Conservation (phyloP, 2,888 invertebrate species). For the Melinaea menophilus region DNA sequence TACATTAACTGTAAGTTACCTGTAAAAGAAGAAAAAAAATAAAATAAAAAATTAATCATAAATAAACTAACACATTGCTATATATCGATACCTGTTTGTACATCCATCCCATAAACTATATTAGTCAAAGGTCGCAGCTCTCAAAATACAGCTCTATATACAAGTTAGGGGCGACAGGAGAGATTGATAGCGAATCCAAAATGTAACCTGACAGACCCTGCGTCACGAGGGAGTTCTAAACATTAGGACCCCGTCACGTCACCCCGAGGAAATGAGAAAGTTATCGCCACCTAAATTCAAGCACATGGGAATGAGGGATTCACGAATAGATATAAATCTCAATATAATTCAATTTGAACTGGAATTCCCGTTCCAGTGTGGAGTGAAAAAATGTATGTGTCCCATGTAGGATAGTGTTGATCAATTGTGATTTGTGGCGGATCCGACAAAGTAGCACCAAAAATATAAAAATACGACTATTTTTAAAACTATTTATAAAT, state of each 20-base stretch:
- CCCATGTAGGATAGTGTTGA: conserved; percentile 21
- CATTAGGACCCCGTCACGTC: conserved; percentile 25
- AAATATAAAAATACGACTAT: neutral
- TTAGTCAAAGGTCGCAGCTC: conserved; percentile 21
- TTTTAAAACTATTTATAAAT: neutral
- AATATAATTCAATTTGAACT: conserved; percentile 67
- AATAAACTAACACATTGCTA: neutral
- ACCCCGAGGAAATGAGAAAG: conserved; percentile 69
- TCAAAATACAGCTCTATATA: conserved; percentile 49
- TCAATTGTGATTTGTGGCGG: conserved; percentile 1
- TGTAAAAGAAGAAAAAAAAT: conserved; percentile 9
- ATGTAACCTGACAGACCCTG: conserved; percentile 17
- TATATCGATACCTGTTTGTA: neutral
- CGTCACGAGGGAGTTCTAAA: conserved; percentile 17
- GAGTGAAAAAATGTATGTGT: conserved; percentile 29
- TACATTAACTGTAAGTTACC: conserved; percentile 6
- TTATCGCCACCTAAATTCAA: conserved; percentile 73
- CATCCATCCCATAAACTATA: neutral
- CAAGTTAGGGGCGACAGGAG: conserved; percentile 23
- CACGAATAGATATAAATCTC: conserved; percentile 74
- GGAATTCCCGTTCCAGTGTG: conserved; percentile 19
- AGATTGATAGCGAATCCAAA: conserved; percentile 38
- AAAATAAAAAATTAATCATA: neutral
- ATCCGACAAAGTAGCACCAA: neutral
- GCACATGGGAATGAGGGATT: conserved; percentile 64